phyloP scores from a whole-genome alignment of 2,888 invertebrate genomes.

The Alentia gelatinosa region DNA sequence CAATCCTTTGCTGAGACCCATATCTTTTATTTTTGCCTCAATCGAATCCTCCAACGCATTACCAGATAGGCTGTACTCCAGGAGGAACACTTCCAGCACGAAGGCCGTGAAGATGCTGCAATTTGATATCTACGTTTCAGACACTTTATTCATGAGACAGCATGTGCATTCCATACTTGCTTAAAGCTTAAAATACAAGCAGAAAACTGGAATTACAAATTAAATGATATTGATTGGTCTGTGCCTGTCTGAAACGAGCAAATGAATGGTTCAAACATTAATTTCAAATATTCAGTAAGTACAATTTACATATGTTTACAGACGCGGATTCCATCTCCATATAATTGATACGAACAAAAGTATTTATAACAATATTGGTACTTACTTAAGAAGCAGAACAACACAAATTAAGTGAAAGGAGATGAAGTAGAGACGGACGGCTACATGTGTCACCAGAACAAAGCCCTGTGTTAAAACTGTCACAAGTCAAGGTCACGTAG shows the following conservation, averaged over 20 bases:
- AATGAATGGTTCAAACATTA: too few species aligned
- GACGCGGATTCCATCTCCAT: too few species aligned
- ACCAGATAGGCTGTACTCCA: conserved; percentile 81
- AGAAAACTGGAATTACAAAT: too few species aligned
- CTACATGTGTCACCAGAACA: conserved; percentile 79
- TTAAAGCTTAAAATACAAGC: too few species aligned
- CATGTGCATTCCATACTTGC: too few species aligned
- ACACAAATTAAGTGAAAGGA: conserved; percentile 81
- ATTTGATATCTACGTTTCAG: too few species aligned
- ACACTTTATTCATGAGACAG: too few species aligned
- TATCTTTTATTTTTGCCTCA: conserved; percentile 79
- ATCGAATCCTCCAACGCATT: conserved; percentile 77
- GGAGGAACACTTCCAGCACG: conserved; percentile 82
- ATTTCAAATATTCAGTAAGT: too few species aligned
- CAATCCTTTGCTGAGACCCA: conserved; percentile 77
- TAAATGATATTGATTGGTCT: background rate
- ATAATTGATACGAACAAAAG: too few species aligned
- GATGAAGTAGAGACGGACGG: conserved; percentile 81
- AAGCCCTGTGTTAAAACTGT: conserved; percentile 78
- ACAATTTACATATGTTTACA: too few species aligned
- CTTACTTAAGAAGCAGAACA: conserved; percentile 81
- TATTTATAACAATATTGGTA: too few species aligned
- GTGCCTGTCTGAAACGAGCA: too few species aligned
- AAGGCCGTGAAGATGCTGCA: conserved; percentile 82
- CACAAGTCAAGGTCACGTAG: background rate